These are phyloP conservation scores for Meghimatium bilineatum DNA, from an alignment of 2,888 invertebrate genomes.

Conservation along the genomic window DNA sequence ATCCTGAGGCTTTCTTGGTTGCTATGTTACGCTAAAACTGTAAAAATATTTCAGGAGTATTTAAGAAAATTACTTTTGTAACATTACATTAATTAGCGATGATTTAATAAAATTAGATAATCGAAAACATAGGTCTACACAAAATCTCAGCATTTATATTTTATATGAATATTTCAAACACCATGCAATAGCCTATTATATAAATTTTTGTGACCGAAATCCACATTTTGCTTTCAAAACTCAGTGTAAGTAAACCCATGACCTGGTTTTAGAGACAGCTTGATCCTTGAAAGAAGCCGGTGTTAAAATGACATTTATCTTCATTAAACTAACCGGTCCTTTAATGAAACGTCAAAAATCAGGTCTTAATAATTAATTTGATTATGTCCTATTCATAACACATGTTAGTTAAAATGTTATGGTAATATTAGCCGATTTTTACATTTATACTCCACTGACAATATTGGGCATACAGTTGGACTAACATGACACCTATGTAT, in stretches of 20 bases:
- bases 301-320: slow-evolving; percentile 10
- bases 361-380: slow-evolving; percentile 4
- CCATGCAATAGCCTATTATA: not conserved
- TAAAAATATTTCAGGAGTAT: not conserved
- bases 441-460: too few species aligned
- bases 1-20: slow-evolving; percentile 15
- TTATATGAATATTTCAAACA: not conserved
- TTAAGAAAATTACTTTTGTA: not conserved
- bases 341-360: not conserved
- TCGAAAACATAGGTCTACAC: too few species aligned
- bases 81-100: not conserved
- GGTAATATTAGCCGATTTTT: too few species aligned
- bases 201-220: not conserved
- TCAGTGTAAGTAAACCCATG: not conserved
- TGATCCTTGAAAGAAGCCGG: not conserved
- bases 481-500: too few species aligned
- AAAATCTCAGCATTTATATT: too few species aligned
- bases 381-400: not conserved
- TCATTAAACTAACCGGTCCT: slow-evolving; percentile 17
- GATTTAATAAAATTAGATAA: not conserved
- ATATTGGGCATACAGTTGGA: too few species aligned
- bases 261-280: slow-evolving; percentile 8
- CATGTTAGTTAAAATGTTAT: too few species aligned
- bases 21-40: slow-evolving; percentile 27
- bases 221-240: not conserved